Base-by-base conservation (phyloP, 2,888 invertebrate genomes). In the Neelides folsomi region DNA sequence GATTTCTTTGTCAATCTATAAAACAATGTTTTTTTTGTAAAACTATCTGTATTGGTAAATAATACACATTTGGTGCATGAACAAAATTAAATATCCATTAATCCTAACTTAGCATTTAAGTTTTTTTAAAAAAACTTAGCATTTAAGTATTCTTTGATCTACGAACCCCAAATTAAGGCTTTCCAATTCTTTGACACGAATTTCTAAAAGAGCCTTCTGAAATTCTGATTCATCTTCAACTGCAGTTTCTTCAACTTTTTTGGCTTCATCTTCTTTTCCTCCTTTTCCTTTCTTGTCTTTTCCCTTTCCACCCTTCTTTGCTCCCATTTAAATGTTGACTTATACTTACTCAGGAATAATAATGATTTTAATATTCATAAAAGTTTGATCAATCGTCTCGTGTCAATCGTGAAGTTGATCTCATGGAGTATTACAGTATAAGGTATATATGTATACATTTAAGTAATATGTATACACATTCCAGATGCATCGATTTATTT, bases 101-200 rank as follows among this genome's bases (percentile, higher is more conserved):
- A 13, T 13, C 15, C 15, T 40, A 12, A 27, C 15, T 7, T 13
- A 34, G 10, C 6, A 15, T n/a, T n/a, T 18, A 18, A 43, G 5
- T 19, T 45, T 35, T 9, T 47, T 16, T 18, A 37, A 13, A 40
- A 9, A 36, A 36, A 12, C 12, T 36, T 10, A 36, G 9, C 12
- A 36, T 10, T 36, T 36, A 36, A 36, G 9, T 36, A 36, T 36
- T 36, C 9, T 36, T 36, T 36, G 36, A 36, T 36, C 8, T 10
- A 38, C 42, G 37, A 52, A 62, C 63, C 63, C 63, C 12, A 55
- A 37, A 51, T 62, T 64, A 39, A 64, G 42, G 42, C 55, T 60
- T 44, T 62, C 62, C 47, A 64, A 41, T 47, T 64, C 64, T 45
- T 62, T 64, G 3, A 64, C 62, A 19, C 64, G 54, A 38, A 64